Base-by-base conservation (phyloP, 23 tunicate genomes). In the Botrylloides violaceus region DNA sequence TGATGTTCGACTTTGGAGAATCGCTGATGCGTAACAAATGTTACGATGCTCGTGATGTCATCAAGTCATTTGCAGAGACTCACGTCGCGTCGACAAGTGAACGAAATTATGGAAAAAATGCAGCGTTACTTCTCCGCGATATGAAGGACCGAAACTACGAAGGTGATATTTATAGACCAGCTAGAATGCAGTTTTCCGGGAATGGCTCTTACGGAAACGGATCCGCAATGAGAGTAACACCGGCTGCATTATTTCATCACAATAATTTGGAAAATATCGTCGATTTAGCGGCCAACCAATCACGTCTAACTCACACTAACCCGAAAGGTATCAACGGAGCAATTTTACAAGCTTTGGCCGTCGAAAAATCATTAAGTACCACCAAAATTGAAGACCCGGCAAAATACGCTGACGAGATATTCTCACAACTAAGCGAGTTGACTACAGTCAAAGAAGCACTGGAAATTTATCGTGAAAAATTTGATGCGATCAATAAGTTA, bases 191-290 rank as follows among this genome's bases (percentile, higher is more conserved):
- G 77, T 85, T 85, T 79, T 50, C 62, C 47, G 94, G 94, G 29
- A 29, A 39, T 31, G 94, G 94, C 3, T 85, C 94, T 31, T 85
- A 79, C 70, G 94, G 94, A 32, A 85, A 85, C 39, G 94, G 94
- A 1, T 79, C 94, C 29, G 94, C 81, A 0, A 85, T 85, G 94
- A 56, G 94, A 43, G 94, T 85, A 3, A 68, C 74, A 30, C 94
- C 94, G 23, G 84, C 79, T 43, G 77, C 84, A 9, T 61, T 85
- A 0, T 79, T 74, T 35, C 70, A 48, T 48, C 71, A 66, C 49
- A 33, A 50, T 58, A 48, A 80, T 68, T 0, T 43, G 1, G 20
- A 4, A 9, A 2, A 68, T 9, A 43, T 68, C 25, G 5, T 43
- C 20, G n/a, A 35, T 19, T 25, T 68, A 28, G 58, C 71, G 0